These are phyloP conservation scores for Podarcis siculus DNA, from an alignment of 2,797 vertebrate species.

Conservation along the genomic window DNA sequence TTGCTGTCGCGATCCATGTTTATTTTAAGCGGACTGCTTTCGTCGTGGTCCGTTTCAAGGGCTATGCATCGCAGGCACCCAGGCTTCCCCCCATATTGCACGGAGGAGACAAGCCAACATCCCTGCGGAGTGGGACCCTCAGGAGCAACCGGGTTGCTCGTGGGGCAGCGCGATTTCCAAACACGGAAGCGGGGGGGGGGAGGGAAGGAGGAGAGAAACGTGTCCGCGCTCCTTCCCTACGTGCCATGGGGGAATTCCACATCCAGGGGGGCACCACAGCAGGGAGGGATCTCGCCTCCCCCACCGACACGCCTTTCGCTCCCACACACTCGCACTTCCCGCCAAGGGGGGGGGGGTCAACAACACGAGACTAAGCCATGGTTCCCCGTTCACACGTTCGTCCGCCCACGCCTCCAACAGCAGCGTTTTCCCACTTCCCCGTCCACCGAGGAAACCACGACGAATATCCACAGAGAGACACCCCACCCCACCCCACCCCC, in stretches of 20 bases:
- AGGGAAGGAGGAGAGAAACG: too few species aligned
- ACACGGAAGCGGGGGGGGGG: not conserved
- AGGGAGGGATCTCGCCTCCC: not conserved
- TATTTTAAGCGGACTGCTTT: not conserved
- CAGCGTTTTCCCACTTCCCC: not conserved
- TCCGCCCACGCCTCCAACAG: not conserved
- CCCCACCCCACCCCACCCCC: not conserved
- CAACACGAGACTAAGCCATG: not conserved
- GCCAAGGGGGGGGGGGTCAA: not conserved
- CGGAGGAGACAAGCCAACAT: not conserved
- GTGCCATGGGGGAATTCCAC: not conserved
- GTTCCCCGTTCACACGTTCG: not conserved
- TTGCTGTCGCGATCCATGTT: not conserved
- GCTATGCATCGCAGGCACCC: not conserved
- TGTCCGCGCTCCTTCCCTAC: too few species aligned
- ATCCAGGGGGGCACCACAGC: not conserved
- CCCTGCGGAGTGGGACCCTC: not conserved
- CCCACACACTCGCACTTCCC: too few species aligned
- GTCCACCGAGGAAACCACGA: not conserved
- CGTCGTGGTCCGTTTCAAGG: not conserved
- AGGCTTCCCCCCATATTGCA: not conserved
- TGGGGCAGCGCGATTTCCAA: not conserved
- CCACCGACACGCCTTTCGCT: not conserved
- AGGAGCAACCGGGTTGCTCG: not conserved
- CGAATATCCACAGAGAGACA: not conserved